Conservation (phyloP, 2,113 vertebrate species). For the Lophura nycthemera region DNA sequence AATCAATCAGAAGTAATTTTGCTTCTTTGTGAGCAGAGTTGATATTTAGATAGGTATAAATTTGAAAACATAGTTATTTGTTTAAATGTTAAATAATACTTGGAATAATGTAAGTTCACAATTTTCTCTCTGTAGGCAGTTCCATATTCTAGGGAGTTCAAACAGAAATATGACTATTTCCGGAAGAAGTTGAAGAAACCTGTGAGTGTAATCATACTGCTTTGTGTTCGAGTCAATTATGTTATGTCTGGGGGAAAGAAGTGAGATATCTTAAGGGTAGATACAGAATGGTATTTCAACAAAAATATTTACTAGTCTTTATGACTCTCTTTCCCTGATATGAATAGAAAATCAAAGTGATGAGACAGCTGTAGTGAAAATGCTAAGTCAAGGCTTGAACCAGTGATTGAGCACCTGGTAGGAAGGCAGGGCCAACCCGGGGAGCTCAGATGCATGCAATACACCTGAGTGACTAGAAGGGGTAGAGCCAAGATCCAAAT, state of each 20-base stretch:
- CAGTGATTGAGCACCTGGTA: too few relatives aligned
- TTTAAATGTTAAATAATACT: not conserved
- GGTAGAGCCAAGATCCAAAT: too few relatives aligned
- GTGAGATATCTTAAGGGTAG: not conserved
- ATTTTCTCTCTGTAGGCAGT: conserved; percentile 85
- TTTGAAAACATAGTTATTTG: not conserved
- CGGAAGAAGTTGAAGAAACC: conserved; percentile 99
- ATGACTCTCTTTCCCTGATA: not conserved
- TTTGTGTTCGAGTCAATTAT: not conserved
- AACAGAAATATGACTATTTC: conserved; percentile 99
- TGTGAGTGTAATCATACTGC: conserved; percentile 79
- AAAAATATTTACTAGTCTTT: not conserved
- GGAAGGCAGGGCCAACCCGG: too few relatives aligned
- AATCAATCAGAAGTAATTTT: too few relatives aligned
- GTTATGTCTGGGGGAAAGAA: not conserved
- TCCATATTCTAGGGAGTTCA: conserved; percentile 98
- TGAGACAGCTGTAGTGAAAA: not conserved
- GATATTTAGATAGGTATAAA: accelerated
- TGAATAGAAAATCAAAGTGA: not conserved
- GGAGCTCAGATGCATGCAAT: too few relatives aligned
- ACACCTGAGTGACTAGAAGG: too few relatives aligned
- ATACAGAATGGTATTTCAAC: accelerated
- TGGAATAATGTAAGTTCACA: not conserved
- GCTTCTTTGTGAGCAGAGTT: too few relatives aligned
- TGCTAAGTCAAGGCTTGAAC: too few relatives aligned